Conservation (phyloP, 2,888 invertebrate species). For the Mayetiola destructor region DNA sequence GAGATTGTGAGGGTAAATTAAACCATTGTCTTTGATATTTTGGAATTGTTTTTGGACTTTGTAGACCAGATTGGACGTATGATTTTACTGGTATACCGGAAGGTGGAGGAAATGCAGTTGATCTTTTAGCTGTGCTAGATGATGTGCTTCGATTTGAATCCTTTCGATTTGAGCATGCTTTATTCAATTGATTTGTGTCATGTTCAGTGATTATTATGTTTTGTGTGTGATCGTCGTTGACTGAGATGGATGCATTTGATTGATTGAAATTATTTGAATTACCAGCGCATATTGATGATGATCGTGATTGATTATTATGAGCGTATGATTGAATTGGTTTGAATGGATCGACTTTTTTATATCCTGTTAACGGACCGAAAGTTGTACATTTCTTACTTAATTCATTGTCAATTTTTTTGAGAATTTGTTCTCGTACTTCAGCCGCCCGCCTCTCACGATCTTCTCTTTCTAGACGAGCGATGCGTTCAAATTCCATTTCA, state of each 20-base stretch:
- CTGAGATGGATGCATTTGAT: background rate
- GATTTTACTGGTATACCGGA: constrained; percentile 25
- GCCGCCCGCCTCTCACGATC: background rate
- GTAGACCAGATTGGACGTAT: constrained; percentile 39
- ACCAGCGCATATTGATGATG: background rate
- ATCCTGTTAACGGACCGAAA: constrained; percentile 29
- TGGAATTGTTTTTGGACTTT: constrained; percentile 47
- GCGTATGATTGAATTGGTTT: constrained; percentile 25
- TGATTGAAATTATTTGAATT: background rate
- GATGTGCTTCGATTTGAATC: constrained; percentile 1
- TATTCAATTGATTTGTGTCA: constrained; percentile 23
- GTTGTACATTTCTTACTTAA: constrained; percentile 27
- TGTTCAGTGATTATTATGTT: constrained; percentile 23
- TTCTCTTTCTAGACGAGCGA: background rate
- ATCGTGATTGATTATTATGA: background rate
- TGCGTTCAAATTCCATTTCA: constrained; percentile 23
- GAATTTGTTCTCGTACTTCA: constrained; percentile 11
- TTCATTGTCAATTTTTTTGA: constrained; percentile 13
- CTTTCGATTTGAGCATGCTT: constrained; percentile 27
- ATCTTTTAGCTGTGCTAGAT: too few relatives aligned
- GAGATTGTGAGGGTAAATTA: constrained; percentile 42
- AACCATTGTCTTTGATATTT: constrained; percentile 50
- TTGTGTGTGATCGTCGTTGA: background rate
- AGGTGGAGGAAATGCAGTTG: constrained; percentile 14
- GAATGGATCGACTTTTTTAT: constrained; percentile 27